Evolutionary conservation across 2,113 vertebrate species (phyloP), one percentile per base, ranked within the genome.

Genomic region (Thalassarche chlororhynchos): DNA sequence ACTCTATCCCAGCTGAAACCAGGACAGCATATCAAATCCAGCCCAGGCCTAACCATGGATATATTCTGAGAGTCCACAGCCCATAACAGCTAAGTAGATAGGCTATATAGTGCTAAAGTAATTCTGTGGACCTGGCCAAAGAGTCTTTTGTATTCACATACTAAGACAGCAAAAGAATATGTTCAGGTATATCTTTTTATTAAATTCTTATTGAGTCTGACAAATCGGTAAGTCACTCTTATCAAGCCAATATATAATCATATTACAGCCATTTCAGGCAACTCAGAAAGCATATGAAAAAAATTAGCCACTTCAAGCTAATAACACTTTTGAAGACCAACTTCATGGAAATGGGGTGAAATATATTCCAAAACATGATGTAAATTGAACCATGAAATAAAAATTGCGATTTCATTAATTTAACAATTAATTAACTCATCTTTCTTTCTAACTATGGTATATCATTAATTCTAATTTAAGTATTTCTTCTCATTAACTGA

Each of bases 381-480:
- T n/a, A 58, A 92, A 88, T 83, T 83, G 49, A 82, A 75, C 15
- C 4, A 76, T 85, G 40, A 64, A 64, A 54, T 83, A 80, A 86
- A 88, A 87, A 83, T 51, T 57, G 5, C 52, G 13, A 32, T 70
- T 89, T 89, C 31, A 61, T 84, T 89, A 71, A 75, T 4, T 3
- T 55, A 84, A 68, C 42, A n/a, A 49, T 77, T 88, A 82, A 85
- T 85, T 78, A 94, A 72, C 34, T 81, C 16, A 75, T 65, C 19
- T 87, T 91, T 91, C 12, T 36, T 78, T 92, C 36, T 77, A 76
- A 58, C n/a, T 49, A 12, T 42, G 57, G 46, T 82, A 52, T 38
- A 90, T 42, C 31, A 47, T 88, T 92, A 84, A 66, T 76, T 85
- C 65, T 76, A 71, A 88, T 88, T 78, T 82, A 80, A 91, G 42